phyloP scores from a whole-genome alignment of 2,888 invertebrate species.

The Cephus pygmeus region DNA sequence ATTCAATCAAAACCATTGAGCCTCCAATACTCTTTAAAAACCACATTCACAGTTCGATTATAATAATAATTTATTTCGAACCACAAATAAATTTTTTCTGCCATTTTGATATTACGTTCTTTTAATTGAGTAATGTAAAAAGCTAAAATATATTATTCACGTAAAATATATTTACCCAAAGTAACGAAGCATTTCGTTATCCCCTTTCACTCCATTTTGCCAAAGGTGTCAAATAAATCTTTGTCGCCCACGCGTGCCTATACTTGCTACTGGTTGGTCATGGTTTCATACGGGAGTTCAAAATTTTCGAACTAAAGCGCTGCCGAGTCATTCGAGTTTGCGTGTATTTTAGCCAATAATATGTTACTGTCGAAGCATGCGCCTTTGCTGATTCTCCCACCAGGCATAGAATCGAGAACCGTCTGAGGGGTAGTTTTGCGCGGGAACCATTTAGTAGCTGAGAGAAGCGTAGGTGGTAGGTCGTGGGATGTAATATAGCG shows the following conservation, averaged over 20 bases:
- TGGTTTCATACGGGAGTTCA: background rate
- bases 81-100: background rate
- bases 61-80: background rate
- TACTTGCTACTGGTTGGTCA: background rate
- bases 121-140: background rate
- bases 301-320: background rate
- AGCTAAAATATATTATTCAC: background rate
- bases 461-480: constrained; percentile 1
- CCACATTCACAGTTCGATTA: background rate
- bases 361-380: background rate
- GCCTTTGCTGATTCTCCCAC: background rate
- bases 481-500: background rate
- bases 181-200: background rate
- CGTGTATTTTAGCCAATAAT: background rate
- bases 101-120: background rate
- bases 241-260: background rate
- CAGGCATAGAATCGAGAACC: background rate
- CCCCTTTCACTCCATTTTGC: background rate
- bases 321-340: background rate
- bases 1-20: background rate
- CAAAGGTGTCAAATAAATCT: background rate
- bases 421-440: constrained; percentile 9
- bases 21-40: background rate
- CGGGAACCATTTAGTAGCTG: constrained; percentile 2
- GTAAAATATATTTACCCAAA: background rate